Conservation (phyloP, 2,888 invertebrate genomes). For the Meloe dianella region DNA sequence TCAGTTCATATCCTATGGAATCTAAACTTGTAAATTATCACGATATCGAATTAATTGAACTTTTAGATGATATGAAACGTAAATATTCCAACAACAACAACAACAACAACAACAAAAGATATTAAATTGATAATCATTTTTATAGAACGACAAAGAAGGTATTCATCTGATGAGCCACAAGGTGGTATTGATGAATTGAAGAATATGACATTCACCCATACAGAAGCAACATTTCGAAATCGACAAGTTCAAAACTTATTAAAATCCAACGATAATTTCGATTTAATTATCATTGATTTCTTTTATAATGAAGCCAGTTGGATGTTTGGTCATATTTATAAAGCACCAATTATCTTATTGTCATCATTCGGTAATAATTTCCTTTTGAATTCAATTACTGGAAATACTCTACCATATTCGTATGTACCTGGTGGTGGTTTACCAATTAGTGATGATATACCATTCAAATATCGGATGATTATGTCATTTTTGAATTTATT, state of each 20-base stretch:
- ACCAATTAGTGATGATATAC: constrained; percentile 49
- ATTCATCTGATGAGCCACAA: not conserved
- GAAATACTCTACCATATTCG: constrained; percentile 51
- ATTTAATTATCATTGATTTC: constrained; percentile 47
- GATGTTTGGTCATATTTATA: constrained; percentile 50
- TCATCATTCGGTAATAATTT: constrained; percentile 44
- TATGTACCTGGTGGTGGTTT: constrained; percentile 49
- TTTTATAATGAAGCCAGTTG: constrained; percentile 52
- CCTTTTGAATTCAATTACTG: constrained; percentile 43
- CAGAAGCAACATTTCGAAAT: constrained; percentile 25
- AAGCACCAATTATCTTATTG: constrained; percentile 51
- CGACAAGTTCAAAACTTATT: constrained; percentile 29
- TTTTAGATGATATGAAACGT: constrained; percentile 30
- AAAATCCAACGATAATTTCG: constrained; percentile 35
- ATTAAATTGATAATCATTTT: not conserved
- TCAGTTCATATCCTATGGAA: constrained; percentile 46
- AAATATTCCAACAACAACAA: too few species aligned
- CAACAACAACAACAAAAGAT: too few species aligned
- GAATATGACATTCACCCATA: constrained; percentile 27
- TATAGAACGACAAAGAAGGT: not conserved
- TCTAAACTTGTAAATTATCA: constrained; percentile 34
- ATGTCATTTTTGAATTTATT: constrained; percentile 41
- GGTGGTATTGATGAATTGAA: constrained; percentile 10
- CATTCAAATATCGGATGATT: constrained; percentile 47
- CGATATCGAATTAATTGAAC: constrained; percentile 34